Evolutionary conservation across 2,113 vertebrate species (phyloP).

Genomic region (Spea multiplicata): DNA sequence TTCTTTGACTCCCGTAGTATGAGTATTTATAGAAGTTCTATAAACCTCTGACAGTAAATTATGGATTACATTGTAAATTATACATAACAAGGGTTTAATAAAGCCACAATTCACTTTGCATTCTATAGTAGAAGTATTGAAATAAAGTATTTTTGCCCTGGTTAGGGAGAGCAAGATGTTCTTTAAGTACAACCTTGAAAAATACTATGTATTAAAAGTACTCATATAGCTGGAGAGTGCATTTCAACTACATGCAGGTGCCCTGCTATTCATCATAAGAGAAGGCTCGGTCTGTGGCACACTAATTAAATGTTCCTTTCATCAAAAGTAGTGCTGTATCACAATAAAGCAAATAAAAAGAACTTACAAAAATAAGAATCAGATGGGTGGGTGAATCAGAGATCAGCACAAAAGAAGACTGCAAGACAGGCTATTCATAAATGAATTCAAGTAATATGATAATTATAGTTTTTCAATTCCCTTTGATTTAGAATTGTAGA

Average conservation of each 20-base stretch:
- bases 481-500: too few relatives aligned
- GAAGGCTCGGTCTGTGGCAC: slow-evolving; percentile 2
- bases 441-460: not conserved
- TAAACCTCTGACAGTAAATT: slow-evolving; percentile 24
- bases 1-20: not conserved
- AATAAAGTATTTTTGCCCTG: slow-evolving; percentile 21
- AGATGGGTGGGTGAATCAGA: not conserved
- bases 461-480: not conserved
- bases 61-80: not conserved
- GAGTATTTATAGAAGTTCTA: slow-evolving; percentile 28
- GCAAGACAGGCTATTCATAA: not conserved
- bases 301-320: slow-evolving; percentile 32
- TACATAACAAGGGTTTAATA: slow-evolving; percentile 13
- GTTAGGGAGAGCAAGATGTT: slow-evolving; percentile 17
- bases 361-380: not conserved
- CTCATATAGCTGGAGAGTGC: not conserved
- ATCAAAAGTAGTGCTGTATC: slow-evolving; percentile 8
- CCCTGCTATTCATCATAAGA: slow-evolving; percentile 36
- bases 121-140: slow-evolving; percentile 1
- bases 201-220: slow-evolving; percentile 9
- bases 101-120: slow-evolving; percentile 11
- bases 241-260: slow-evolving; percentile 23
- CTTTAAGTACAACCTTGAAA: slow-evolving; percentile 28
- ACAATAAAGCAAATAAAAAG: slow-evolving; percentile 18
- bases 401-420: slow-evolving; percentile 1